These are phyloP conservation scores for Serranochromis macrocephalus DNA, from an alignment of 2,113 vertebrate genomes.

Conservation along the genomic window DNA sequence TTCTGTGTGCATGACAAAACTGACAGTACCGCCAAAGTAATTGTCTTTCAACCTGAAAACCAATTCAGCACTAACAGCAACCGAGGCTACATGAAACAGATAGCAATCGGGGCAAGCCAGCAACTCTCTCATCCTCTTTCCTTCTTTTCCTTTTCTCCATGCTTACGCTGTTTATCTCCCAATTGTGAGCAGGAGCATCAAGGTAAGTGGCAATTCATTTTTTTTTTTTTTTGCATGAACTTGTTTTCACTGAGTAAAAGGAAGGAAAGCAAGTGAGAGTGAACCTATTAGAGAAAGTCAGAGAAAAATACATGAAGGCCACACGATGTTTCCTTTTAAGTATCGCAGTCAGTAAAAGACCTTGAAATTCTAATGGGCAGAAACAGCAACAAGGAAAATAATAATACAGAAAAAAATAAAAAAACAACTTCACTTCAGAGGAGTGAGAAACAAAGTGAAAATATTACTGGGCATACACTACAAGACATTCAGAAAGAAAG, in stretches of 20 bases:
- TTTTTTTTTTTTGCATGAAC: neutral
- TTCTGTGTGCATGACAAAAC: conserved; percentile 10
- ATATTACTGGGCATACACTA: neutral
- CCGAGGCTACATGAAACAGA: conserved; percentile 26
- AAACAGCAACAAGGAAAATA: neutral
- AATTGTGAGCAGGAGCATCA: conserved; percentile 8
- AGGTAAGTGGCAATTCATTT: conserved; percentile 35
- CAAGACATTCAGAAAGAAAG: neutral
- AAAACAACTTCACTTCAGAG: neutral
- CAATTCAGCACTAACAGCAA: conserved; percentile 35
- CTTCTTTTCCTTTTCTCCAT: neutral
- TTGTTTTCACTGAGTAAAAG: conserved; percentile 15
- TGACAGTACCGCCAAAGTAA: conserved; percentile 7
- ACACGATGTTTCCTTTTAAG: neutral
- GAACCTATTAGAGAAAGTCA: neutral
- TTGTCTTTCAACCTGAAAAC: conserved; percentile 30
- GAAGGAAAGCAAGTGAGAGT: neutral
- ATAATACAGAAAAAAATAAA: neutral
- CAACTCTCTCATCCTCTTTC: neutral
- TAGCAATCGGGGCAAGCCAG: conserved; percentile 19
- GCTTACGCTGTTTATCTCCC: conserved; percentile 31
- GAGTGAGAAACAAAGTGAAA: neutral
- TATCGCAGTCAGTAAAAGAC: neutral
- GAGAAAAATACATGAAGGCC: neutral
- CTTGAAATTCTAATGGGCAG: neutral